Evolutionary conservation across 1,140 invertebrate genomes (phyloP), one percentile per base, ranked within the genome.

Genomic region (Bombyx mandarina): DNA sequence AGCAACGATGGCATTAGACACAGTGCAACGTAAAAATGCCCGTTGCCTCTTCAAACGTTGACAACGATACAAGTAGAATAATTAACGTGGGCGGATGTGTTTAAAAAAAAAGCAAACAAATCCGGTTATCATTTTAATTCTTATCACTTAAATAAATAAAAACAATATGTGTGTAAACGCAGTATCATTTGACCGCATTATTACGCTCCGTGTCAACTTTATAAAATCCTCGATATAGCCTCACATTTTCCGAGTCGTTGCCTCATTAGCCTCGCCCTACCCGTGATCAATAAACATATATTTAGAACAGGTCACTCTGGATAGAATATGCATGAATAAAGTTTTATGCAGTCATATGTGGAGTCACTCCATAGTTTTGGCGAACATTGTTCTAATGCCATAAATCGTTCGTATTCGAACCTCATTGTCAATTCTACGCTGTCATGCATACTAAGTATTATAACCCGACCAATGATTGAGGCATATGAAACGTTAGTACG

Each of bases 351-450:
- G 45, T 46, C n/a, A 46, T 46, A 46, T 46, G 52, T 35, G 58
- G 52, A 62, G 61, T 65, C 56, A 48, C 62, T 58, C 71, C 67
- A 78, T 77, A 76, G 54, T 71, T 82, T 79, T 79, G 72, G 74
- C 79, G 73, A 75, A 66, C 72, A 64, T 63, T 56, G 64, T 60
- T 63, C 66, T 65, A 71, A 72, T 57, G 78, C 81, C 81, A 81
- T 85, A 64, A 65, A 60, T 79, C 68, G 77, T 82, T 82, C 67
- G 72, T 74, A 81, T 82, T 77, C 77, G 62, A 52, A 47, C 60
- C 65, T 63, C 71, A 72, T 73, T 67, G 62, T 57, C n/a, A 57
- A 56, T 52, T 62, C n/a, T 56, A 54, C 58, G 26, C 26, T 35
- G 26, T 35, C 26, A 35, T 35, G 26, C 26, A 35, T 35, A 35